phyloP scores from a whole-genome alignment of 2,888 invertebrate species.

The Oligia strigilis region DNA sequence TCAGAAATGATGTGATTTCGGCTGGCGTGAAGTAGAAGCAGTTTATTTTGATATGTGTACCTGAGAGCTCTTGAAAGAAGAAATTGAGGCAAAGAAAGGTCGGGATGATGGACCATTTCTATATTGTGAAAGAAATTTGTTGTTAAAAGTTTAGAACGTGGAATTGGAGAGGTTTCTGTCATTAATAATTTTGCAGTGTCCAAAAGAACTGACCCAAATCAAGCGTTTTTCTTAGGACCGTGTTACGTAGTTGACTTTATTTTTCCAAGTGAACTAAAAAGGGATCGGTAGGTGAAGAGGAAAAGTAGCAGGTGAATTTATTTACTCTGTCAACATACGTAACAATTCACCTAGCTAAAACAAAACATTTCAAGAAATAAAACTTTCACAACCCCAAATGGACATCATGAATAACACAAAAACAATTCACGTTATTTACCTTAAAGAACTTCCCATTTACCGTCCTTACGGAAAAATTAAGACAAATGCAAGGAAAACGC shows the following conservation, averaged over 20 bases:
- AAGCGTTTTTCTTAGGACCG: background rate
- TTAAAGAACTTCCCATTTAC: conserved; percentile 12
- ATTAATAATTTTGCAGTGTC: conserved; percentile 34
- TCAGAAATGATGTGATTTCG: conserved; percentile 66
- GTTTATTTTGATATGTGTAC: conserved; percentile 65
- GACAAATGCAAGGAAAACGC: conserved; percentile 55
- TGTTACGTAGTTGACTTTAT: conserved; percentile 8
- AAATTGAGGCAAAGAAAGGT: conserved; percentile 55
- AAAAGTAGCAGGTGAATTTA: background rate
- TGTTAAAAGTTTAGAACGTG: conserved; percentile 35
- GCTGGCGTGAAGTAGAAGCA: conserved; percentile 59
- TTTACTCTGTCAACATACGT: background rate
- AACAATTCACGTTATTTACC: conserved; percentile 32
- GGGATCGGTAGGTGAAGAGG: background rate
- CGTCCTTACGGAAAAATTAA: conserved; percentile 48
- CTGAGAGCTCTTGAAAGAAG: conserved; percentile 57
- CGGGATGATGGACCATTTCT: conserved; percentile 54
- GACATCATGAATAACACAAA: conserved; percentile 45
- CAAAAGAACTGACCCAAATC: conserved; percentile 28
- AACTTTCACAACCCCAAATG: conserved; percentile 25
- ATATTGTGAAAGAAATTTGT: conserved; percentile 46
- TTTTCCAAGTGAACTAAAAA: conserved; percentile 18
- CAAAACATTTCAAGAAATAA: conserved; percentile 14
- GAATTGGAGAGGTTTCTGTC: conserved; percentile 16
- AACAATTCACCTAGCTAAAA: background rate